Evolutionary conservation across 2,888 invertebrate genomes (phyloP).

Genomic region (Nomada fabriciana): DNA sequence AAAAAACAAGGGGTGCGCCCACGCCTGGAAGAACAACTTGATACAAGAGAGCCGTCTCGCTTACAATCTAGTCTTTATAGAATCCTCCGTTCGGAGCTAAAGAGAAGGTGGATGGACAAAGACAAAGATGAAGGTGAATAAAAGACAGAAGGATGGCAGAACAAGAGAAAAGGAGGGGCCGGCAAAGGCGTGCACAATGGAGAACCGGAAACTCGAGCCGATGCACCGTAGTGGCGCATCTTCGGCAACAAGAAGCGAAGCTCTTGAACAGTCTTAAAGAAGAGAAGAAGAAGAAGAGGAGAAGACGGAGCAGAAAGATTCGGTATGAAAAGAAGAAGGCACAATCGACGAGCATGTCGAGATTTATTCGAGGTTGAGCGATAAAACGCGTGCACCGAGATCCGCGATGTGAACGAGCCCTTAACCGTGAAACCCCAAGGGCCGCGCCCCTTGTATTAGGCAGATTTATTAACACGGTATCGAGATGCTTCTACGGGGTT

Average conservation of each 20-base stretch:
- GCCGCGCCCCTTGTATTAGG: slow-evolving; percentile 74
- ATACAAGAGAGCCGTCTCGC: slow-evolving; percentile 76
- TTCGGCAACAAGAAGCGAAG: slow-evolving; percentile 63
- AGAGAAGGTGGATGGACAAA: slow-evolving; percentile 49
- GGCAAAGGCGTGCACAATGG: slow-evolving; percentile 73
- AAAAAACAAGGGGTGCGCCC: slow-evolving; percentile 67
- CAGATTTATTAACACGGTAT: slow-evolving; percentile 75
- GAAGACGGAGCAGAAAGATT: slow-evolving; percentile 14
- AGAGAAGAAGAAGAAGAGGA: slow-evolving; percentile 19
- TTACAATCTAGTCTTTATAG: slow-evolving; percentile 77
- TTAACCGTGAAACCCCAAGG: slow-evolving; percentile 56
- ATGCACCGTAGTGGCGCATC: slow-evolving; percentile 66
- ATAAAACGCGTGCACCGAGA: slow-evolving; percentile 53
- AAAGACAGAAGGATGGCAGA: slow-evolving; percentile 37
- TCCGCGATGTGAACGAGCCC: slow-evolving; percentile 63
- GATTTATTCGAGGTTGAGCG: slow-evolving; percentile 63
- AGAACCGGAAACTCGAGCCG: slow-evolving; percentile 80
- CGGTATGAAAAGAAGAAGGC: slow-evolving; percentile 40
- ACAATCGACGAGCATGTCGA: slow-evolving; percentile 56
- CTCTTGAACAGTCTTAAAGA: slow-evolving; percentile 65
- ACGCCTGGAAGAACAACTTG: slow-evolving; percentile 75
- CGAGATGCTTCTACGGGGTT: slow-evolving; percentile 71
- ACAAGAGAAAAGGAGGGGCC: slow-evolving; percentile 36
- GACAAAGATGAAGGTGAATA: slow-evolving; percentile 41
- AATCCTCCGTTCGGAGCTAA: slow-evolving; percentile 67